phyloP scores from a whole-genome alignment of 2,888 invertebrate species.

The Drosophila trichaetosa region DNA sequence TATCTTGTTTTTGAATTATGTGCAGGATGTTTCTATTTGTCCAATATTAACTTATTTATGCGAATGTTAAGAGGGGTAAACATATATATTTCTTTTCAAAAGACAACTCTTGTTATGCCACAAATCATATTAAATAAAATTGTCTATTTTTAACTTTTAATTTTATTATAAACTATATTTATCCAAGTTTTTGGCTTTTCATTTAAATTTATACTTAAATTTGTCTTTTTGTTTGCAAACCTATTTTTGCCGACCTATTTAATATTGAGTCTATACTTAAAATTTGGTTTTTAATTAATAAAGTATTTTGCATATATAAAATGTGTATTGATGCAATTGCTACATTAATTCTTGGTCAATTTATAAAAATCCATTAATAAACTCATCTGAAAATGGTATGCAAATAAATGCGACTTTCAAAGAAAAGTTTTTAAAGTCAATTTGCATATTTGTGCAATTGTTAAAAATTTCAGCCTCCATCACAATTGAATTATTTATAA shows the following conservation, averaged over 20 bases:
- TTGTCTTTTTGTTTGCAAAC: not conserved
- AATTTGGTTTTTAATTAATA: no score
- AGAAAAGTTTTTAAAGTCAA: not conserved
- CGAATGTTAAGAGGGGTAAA: not conserved
- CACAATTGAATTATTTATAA: not conserved
- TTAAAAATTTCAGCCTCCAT: not conserved
- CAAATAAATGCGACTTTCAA: not conserved
- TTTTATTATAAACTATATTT: not conserved
- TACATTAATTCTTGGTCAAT: not conserved
- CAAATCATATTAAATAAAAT: not conserved
- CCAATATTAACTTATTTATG: not conserved
- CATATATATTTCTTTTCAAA: not conserved
- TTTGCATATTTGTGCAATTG: not conserved
- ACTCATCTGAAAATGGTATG: not conserved
- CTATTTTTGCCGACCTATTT: no score
- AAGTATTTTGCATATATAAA: not conserved
- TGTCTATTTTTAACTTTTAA: not conserved
- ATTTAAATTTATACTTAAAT: not conserved
- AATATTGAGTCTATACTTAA: not conserved
- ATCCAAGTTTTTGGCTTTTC: not conserved
- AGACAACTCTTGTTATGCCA: not conserved
- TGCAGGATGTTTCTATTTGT: not conserved
- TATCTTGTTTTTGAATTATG: not conserved
- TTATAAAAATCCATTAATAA: not conserved
- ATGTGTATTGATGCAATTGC: not conserved